Conservation (phyloP, 1,140 invertebrate species). For the Aphelinus atriplicis region DNA sequence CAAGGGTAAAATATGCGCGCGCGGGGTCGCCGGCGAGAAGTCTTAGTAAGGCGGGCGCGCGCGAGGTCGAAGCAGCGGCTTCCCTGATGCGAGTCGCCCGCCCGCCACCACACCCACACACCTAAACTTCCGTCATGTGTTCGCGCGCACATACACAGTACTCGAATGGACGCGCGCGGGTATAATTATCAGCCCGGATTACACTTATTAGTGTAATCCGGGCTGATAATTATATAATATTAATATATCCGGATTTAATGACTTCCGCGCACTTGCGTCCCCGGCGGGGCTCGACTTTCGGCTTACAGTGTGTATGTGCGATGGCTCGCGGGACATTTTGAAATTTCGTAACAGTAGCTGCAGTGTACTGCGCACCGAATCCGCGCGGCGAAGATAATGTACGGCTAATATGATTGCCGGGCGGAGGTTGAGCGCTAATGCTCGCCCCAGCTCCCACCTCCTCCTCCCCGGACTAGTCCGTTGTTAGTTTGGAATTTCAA, state of each 20-base stretch:
- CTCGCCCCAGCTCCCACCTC: too few relatives aligned
- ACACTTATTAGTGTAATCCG: constrained; percentile 28
- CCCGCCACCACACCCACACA: too few relatives aligned
- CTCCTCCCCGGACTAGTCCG: not conserved
- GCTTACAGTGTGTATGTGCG: too few relatives aligned
- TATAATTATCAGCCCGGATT: constrained; percentile 28
- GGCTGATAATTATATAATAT: too few relatives aligned
- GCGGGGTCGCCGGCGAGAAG: constrained; percentile 45
- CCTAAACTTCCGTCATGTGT: too few relatives aligned
- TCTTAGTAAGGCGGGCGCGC: constrained; percentile 49
- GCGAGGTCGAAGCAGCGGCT: constrained; percentile 51
- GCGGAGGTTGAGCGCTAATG: too few relatives aligned
- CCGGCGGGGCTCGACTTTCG: too few relatives aligned
- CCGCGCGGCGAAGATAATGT: too few relatives aligned
- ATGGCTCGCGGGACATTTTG: too few relatives aligned
- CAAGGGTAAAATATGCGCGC: constrained; percentile 43
- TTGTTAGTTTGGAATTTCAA: constrained; percentile 26
- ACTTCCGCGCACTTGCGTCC: constrained; percentile 13
- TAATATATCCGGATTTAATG: constrained; percentile 27
- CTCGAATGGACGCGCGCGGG: constrained; percentile 21
- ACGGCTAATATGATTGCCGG: too few relatives aligned
- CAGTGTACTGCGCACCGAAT: too few relatives aligned
- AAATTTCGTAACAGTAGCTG: too few relatives aligned
- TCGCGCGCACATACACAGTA: not conserved
- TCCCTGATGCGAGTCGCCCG: constrained; percentile 37